Percentiles rank a stretch among this genome's conserved stretches.
phyloP scores from a whole-genome alignment of 2,888 invertebrate genomes.

The Dryomyza anilis region DNA sequence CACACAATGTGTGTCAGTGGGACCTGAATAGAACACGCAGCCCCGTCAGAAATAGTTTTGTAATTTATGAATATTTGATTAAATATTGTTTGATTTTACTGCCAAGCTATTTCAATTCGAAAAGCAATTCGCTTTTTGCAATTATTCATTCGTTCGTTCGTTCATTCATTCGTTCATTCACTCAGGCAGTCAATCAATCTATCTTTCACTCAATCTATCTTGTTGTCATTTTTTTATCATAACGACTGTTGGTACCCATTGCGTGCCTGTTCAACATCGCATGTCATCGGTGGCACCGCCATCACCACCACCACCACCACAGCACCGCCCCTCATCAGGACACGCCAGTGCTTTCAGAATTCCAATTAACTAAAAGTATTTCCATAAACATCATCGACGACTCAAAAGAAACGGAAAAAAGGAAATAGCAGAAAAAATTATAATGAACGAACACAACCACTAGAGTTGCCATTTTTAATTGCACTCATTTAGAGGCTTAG shows the following conservation, averaged over 20 bases:
- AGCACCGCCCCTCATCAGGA: background rate
- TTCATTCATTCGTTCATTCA: background rate
- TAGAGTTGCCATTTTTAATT: background rate
- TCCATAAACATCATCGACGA: background rate
- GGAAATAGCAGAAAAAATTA: background rate
- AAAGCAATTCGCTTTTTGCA: background rate
- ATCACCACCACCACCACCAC: background rate
- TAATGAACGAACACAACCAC: background rate
- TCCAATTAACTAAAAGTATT: slow-evolving; percentile 8
- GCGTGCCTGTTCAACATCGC: slow-evolving; percentile 15
- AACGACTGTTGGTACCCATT: background rate
- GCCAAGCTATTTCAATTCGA: background rate
- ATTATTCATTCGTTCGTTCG: background rate
- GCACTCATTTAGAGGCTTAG: background rate
- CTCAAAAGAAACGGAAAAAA: background rate
- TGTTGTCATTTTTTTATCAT: slow-evolving; percentile 1
- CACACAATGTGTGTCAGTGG: too few species aligned
- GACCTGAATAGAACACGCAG: too few species aligned
- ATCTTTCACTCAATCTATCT: too few species aligned
- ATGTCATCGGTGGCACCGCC: background rate
- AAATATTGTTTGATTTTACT: too few species aligned
- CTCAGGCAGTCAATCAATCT: too few species aligned
- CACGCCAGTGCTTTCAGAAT: background rate
- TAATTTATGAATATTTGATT: background rate
- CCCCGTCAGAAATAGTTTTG: background rate